phyloP scores from a whole-genome alignment of 2,113 vertebrate genomes.

The Crotalus helleri region DNA sequence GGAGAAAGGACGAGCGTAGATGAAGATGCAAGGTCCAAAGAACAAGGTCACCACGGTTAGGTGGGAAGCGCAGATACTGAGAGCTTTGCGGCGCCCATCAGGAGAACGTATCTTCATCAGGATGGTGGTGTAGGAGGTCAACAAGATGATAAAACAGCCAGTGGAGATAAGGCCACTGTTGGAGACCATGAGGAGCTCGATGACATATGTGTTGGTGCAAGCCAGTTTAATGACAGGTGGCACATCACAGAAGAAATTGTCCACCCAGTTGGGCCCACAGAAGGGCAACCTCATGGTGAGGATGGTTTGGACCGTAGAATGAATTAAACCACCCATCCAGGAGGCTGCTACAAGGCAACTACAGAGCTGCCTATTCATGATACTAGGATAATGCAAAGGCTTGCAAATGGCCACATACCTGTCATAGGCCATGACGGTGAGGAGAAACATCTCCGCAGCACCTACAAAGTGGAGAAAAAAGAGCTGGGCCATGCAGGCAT shows the following conservation, averaged over 20 bases:
- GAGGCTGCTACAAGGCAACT: constrained; percentile 39
- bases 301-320: constrained; percentile 53
- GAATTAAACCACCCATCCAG: constrained; percentile 57
- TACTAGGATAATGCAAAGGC: constrained; percentile 49
- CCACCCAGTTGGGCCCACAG: constrained; percentile 55
- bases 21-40: constrained; percentile 60
- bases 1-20: constrained; percentile 57
- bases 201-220: constrained; percentile 50
- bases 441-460: constrained; percentile 59
- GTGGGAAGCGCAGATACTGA: constrained; percentile 44
- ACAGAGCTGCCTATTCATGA: constrained; percentile 53
- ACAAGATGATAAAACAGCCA: constrained; percentile 54
- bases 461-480: constrained; percentile 65
- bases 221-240: constrained; percentile 59
- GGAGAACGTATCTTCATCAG: background rate
- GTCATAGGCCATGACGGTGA: constrained; percentile 63
- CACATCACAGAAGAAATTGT: constrained; percentile 65
- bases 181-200: constrained; percentile 60
- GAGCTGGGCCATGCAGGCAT: constrained; percentile 56
- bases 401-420: constrained; percentile 63
- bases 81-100: constrained; percentile 36
- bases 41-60: constrained; percentile 57
- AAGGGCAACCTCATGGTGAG: constrained; percentile 53
- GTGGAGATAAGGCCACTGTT: constrained; percentile 56
- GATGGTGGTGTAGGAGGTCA: constrained; percentile 53